These are phyloP conservation scores for Drosophila nasuta DNA, from an alignment of 1,140 invertebrate genomes.

Conservation along the genomic window DNA sequence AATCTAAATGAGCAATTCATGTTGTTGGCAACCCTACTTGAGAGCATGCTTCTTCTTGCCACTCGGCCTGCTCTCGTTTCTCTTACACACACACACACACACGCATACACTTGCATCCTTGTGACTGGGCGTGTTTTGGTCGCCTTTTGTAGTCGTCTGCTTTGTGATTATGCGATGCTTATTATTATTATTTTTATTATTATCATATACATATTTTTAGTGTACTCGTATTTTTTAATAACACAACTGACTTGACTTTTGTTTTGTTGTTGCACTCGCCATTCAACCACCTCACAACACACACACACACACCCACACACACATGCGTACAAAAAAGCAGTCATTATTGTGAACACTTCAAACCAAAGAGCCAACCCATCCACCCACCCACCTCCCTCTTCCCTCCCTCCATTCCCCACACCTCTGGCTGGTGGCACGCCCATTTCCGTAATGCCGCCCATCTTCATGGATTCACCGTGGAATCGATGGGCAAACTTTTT, in stretches of 20 bases:
- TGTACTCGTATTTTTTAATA: conserved; percentile 80
- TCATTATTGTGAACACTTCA: conserved; percentile 59
- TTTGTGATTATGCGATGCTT: conserved; percentile 56
- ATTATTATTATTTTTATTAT: conserved; percentile 64
- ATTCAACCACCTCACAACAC: conserved; percentile 1
- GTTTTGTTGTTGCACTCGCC: conserved; percentile 25
- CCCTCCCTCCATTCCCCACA: background rate
- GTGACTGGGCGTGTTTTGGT: conserved; percentile 52
- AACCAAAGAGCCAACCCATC: background rate
- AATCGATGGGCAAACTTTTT: too few relatives aligned
- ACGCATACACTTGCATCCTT: background rate
- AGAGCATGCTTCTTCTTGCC: conserved; percentile 32
- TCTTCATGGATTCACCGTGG: too few relatives aligned
- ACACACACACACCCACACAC: conserved; percentile 37
- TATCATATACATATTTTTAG: conserved; percentile 62
- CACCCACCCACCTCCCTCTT: background rate
- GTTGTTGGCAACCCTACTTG: conserved; percentile 78
- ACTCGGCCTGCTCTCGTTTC: conserved; percentile 43
- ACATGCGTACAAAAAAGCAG: conserved; percentile 70
- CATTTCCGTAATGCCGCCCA: too few relatives aligned
- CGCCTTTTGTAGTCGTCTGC: conserved; percentile 43
- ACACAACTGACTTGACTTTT: conserved; percentile 69
- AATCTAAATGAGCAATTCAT: conserved; percentile 82
- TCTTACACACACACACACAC: conserved; percentile 3
- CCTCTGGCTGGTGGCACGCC: too few relatives aligned